Evolutionary conservation across 1,140 invertebrate species (phyloP).

Genomic region (Monochamus saltuarius): DNA sequence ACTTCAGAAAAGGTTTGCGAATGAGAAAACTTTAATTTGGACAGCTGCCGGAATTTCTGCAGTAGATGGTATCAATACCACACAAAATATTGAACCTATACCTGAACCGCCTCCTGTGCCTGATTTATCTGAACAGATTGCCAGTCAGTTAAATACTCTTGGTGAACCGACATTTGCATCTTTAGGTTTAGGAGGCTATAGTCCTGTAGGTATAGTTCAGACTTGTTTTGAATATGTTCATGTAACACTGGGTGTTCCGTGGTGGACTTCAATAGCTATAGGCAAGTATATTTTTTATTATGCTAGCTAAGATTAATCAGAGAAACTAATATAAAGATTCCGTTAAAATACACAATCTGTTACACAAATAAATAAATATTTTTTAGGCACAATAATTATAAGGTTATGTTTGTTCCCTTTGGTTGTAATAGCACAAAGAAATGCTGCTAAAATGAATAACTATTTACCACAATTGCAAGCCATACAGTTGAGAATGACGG

Average conservation of each 20-base stretch:
- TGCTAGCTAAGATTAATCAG: too few relatives aligned
- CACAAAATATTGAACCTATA: slow-evolving; percentile 16
- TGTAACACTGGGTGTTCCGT: slow-evolving; percentile 73
- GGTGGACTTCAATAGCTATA: slow-evolving; percentile 83
- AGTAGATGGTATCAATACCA: neutral
- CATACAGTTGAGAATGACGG: slow-evolving; percentile 78
- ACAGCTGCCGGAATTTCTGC: slow-evolving; percentile 7
- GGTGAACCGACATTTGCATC: slow-evolving; percentile 78
- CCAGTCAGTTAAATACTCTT: slow-evolving; percentile 55
- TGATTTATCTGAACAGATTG: slow-evolving; percentile 48
- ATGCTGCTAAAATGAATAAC: slow-evolving; percentile 76
- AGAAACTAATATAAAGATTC: too few relatives aligned
- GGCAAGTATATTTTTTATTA: slow-evolving; percentile 59
- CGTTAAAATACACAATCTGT: too few relatives aligned
- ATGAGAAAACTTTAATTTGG: slow-evolving; percentile 14
- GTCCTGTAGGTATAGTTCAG: slow-evolving; percentile 78
- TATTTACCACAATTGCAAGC: slow-evolving; percentile 77
- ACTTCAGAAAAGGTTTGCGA: slow-evolving; percentile 1
- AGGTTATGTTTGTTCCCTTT: slow-evolving; percentile 79
- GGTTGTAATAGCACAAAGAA: slow-evolving; percentile 75
- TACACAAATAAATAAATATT: neutral
- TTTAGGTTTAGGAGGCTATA: slow-evolving; percentile 76
- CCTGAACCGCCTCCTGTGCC: slow-evolving; percentile 52
- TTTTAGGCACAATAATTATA: slow-evolving; percentile 72
- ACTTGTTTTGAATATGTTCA: slow-evolving; percentile 80